Conservation (phyloP, 2,113 vertebrate species). For the Campylomormyrus tamandua region DNA sequence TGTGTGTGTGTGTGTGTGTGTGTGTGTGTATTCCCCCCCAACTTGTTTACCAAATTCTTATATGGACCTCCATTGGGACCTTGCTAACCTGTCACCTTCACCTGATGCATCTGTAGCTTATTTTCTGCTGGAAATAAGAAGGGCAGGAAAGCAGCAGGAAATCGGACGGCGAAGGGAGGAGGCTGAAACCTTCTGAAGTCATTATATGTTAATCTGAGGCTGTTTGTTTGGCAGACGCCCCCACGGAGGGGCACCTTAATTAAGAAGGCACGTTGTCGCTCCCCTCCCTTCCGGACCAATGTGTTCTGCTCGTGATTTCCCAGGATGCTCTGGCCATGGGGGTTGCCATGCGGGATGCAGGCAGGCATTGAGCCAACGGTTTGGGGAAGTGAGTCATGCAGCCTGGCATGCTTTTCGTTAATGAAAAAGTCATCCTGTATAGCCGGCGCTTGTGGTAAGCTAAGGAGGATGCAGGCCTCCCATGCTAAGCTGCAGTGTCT, state of each 20-base stretch:
- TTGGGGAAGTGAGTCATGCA: slow-evolving; percentile 2
- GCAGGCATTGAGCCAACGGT: slow-evolving; percentile 13
- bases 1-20: too few relatives aligned
- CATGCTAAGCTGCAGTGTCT: neutral
- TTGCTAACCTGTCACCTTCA: neutral
- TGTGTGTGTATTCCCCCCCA: neutral
- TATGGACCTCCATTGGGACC: neutral
- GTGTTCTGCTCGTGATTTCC: slow-evolving; percentile 13
- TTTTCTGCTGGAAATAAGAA: neutral
- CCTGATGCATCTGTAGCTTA: neutral
- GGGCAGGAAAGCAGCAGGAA: neutral
- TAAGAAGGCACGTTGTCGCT: slow-evolving; percentile 9
- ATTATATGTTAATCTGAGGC: slow-evolving; percentile 7
- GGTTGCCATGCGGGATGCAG: slow-evolving; percentile 22
- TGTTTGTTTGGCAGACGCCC: neutral
- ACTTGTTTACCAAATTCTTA: neutral
- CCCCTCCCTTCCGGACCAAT: slow-evolving; percentile 8
- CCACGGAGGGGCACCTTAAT: slow-evolving; percentile 5
- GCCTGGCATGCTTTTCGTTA: slow-evolving; percentile 12
- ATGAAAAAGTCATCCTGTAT: neutral
- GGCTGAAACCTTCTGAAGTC: too few relatives aligned
- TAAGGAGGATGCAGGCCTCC: neutral
- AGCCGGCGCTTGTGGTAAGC: neutral
- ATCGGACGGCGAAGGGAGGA: neutral
- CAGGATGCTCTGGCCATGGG: neutral